Percentiles rank a stretch among this genome's conserved stretches.
These are phyloP conservation scores for Anguilla anguilla DNA, from an alignment of 2,797 vertebrate species.

Conservation along the genomic window DNA sequence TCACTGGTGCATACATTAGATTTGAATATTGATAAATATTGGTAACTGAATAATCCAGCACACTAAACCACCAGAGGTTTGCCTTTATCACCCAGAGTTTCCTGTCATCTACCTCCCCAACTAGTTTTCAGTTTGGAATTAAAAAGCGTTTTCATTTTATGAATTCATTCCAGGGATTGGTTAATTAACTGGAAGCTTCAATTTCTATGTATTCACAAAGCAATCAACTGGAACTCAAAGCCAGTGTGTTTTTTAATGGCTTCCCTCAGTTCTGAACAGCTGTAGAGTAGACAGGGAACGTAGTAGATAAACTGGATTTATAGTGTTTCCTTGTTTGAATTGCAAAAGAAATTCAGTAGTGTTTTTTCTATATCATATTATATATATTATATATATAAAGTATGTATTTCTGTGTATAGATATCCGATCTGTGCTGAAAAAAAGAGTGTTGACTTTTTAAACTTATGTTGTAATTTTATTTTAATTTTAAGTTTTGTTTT, in stretches of 20 bases:
- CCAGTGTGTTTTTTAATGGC: conserved; percentile 7
- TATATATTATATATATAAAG: conserved; percentile 46
- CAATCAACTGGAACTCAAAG: conserved; percentile 22
- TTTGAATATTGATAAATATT: not conserved
- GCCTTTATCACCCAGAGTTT: not conserved
- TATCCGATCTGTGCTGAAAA: conserved; percentile 49
- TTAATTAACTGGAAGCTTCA: conserved; percentile 11
- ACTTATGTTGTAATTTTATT: conserved; percentile 60
- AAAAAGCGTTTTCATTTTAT: not conserved
- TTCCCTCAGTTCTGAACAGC: conserved; percentile 39
- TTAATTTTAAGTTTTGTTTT: conserved; percentile 48
- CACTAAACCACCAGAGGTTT: conserved; percentile 16
- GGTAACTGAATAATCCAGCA: not conserved
- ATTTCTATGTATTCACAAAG: conserved; percentile 21
- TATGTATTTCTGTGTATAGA: conserved; percentile 57
- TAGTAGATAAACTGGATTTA: conserved; percentile 43
- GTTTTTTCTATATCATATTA: conserved; percentile 42
- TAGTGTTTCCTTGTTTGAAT: conserved; percentile 33
- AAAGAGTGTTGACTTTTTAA: conserved; percentile 50
- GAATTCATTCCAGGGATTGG: not conserved
- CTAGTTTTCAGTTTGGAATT: not conserved
- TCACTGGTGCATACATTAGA: not conserved
- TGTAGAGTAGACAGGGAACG: conserved; percentile 26
- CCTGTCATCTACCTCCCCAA: conserved; percentile 14
- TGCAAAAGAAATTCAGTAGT: conserved; percentile 30